A percentile compares a stretch with the other conserved stretches of the same genome.
Conservation (phyloP, 2,797 vertebrate genomes). For the Spizella passerina region DNA sequence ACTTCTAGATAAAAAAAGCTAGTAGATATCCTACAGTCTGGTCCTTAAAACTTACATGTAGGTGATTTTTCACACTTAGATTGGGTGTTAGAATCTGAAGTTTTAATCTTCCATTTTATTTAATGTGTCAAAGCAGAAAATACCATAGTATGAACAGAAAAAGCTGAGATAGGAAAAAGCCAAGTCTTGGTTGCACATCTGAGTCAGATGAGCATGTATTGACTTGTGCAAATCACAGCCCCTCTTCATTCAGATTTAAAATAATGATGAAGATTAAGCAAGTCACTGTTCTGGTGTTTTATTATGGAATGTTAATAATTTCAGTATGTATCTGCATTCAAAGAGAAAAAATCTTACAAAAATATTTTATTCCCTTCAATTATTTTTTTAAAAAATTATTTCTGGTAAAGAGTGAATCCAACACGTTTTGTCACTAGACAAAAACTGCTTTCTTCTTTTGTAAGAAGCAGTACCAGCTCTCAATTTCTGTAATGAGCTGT, state of each 20-base stretch:
- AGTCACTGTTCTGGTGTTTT: not conserved
- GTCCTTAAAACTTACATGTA: not conserved
- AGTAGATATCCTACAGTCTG: not conserved
- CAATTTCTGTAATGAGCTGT: not conserved
- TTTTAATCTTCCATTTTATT: not conserved
- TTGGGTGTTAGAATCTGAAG: not conserved
- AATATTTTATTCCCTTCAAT: not conserved
- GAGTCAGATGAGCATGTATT: not conserved
- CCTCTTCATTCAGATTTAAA: not conserved
- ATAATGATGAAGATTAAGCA: not conserved
- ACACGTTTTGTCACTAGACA: not conserved
- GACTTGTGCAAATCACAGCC: not conserved
- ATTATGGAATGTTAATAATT: not conserved
- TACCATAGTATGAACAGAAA: not conserved
- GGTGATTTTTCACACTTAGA: not conserved
- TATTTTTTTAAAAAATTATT: not conserved
- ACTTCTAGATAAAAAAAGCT: not conserved
- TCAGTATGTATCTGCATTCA: not conserved
- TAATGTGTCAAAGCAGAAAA: not conserved
- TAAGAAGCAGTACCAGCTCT: not conserved
- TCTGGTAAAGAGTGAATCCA: not conserved
- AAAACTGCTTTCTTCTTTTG: not conserved
- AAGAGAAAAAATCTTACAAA: not conserved
- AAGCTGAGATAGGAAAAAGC: not conserved
- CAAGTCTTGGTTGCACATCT: not conserved